A percentile compares a stretch with the other conserved stretches of the same genome.
Evolutionary conservation across 2,888 invertebrate genomes (phyloP).

Genomic region (Sphaerolaimus hirsutus): DNA sequence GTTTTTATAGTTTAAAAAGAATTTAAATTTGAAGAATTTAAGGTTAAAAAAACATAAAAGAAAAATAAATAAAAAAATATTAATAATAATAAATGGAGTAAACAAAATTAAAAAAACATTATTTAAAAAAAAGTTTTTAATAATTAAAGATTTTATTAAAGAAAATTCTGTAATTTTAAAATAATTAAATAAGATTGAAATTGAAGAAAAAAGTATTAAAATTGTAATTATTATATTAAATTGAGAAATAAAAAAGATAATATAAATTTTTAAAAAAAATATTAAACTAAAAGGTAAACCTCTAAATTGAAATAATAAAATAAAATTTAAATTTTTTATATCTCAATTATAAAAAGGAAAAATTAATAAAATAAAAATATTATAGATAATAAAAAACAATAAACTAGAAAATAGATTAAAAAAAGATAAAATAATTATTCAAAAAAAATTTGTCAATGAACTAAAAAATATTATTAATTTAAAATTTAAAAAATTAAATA

Average conservation of each 20-base stretch:
- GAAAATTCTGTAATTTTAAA: neutral
- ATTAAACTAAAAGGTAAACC: neutral
- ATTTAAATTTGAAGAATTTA: too few species aligned
- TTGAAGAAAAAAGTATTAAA: neutral
- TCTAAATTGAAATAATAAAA: neutral
- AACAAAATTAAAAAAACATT: neutral
- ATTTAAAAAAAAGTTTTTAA: neutral
- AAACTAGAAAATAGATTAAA: neutral
- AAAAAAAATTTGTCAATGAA: neutral
- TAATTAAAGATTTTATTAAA: neutral
- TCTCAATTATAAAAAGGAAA: too few species aligned
- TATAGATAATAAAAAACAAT: neutral
- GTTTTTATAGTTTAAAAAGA: too few species aligned
- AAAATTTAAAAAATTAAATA: neutral
- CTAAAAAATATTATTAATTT: neutral
- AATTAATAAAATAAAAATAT: too few species aligned
- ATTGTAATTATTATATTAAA: neutral
- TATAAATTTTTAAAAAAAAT: neutral
- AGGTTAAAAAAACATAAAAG: too few species aligned
- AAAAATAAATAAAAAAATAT: neutral
- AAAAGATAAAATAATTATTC: neutral
- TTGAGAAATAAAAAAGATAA: neutral
- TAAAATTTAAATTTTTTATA: neutral
- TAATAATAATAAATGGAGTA: neutral
- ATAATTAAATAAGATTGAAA: neutral